These are phyloP conservation scores for Zosterops pallidus DNA, from an alignment of 2,113 vertebrate species.

Conservation along the genomic window DNA sequence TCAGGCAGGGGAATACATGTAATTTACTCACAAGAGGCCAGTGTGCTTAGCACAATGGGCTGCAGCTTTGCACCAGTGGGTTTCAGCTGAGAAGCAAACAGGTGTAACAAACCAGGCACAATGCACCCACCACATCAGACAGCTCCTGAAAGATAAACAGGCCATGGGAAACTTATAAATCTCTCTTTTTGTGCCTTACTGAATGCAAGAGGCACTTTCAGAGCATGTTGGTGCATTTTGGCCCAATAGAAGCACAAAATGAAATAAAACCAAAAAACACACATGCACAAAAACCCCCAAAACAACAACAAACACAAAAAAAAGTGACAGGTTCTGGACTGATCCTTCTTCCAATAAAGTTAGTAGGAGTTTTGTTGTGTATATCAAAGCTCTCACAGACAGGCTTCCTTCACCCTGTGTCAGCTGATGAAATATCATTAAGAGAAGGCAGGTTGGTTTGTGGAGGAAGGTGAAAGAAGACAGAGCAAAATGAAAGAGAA, in stretches of 20 bases:
- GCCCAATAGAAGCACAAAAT: background rate
- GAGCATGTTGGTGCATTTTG: background rate
- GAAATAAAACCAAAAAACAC: background rate
- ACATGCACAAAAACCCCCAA: background rate
- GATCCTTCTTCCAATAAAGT: background rate
- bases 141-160: background rate
- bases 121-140: background rate
- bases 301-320: background rate
- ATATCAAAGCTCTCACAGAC: background rate
- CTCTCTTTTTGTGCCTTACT: background rate
- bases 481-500: background rate
- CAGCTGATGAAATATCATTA: background rate
- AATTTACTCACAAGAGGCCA: background rate
- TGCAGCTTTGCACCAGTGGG: background rate
- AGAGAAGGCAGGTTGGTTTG: background rate
- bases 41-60: background rate
- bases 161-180: background rate
- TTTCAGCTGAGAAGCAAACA: slow-evolving; percentile 17
- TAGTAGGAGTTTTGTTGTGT: background rate
- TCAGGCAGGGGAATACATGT: background rate
- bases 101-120: background rate
- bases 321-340: background rate
- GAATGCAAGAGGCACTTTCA: background rate
- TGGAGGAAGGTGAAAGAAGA: background rate
- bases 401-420: background rate